Evolutionary conservation across 2,888 invertebrate species (phyloP), one percentile per base, ranked within the genome.

Genomic region (Drosophila parthenogenetica): DNA sequence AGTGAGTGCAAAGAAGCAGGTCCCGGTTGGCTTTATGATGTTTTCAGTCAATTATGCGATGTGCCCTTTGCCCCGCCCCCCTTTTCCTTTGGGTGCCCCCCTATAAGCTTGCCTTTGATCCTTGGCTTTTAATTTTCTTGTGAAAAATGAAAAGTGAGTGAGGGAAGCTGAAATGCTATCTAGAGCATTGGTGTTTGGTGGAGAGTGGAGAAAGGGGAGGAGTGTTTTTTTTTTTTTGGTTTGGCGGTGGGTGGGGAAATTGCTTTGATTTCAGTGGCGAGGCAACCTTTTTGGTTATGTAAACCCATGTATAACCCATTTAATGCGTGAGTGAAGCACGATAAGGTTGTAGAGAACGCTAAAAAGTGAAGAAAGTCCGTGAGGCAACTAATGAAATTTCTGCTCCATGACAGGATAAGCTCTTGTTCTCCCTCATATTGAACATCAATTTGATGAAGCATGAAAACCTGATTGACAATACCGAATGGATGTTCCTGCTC

Each of bases 401-500:
- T 72, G 35, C 60, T 61, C 48, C 37, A 10, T 65, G 70, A 59
- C 89, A 97, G 94, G 98, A 99, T 92, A 98, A 98, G 93, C 93
- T 98, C 57, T 94, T 98, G 54, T 98, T 98, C 92, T 97, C 97
- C 10, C 92, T 97, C 65, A 91, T 97, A 73, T 92, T 97, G 75
- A 93, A 95, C 13, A 93, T 96, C 35, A 97, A 97, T 87, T 93
- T 96, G 71, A 92, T 96, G 92, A 94, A 94, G 81, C 94, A 94
- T 53, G 93, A 94, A 16, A 93, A 93, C n/a, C 90, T 93, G 45
- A 91, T 96, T 55, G 94, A 95, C 67, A 91, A 93, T 40, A 84
- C 93, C 0, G 95, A 97, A 89, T 98, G 98, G 95, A 94, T 97
- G 93, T 98, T 98, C 92, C 92, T 98, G 17, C 90, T 98, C 75